A percentile compares a stretch with the other conserved stretches of the same genome.
phyloP scores from a whole-genome alignment of 2,797 vertebrate genomes.

The Scolopax rusticola region DNA sequence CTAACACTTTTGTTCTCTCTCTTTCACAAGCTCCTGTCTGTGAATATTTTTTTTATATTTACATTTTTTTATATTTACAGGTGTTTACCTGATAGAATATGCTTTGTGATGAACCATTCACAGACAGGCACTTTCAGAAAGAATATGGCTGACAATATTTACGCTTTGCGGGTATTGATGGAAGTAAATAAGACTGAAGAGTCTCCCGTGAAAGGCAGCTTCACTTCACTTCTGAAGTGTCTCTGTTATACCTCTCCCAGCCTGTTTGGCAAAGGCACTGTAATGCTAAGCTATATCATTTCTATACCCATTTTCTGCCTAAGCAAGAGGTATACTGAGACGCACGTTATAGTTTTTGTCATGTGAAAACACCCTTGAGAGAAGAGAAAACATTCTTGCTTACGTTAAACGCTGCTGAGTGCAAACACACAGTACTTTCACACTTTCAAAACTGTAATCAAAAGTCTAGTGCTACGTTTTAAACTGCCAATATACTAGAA shows the following conservation, averaged over 20 bases:
- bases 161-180: background rate
- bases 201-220: background rate
- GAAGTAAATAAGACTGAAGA: background rate
- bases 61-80: background rate
- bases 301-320: background rate
- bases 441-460: background rate
- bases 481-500: background rate
- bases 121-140: background rate
- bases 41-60: background rate
- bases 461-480: background rate
- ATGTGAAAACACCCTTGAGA: conserved; percentile 8
- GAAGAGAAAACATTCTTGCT: background rate
- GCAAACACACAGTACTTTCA: background rate
- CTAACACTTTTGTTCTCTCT: background rate
- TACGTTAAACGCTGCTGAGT: conserved; percentile 18
- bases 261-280: background rate
- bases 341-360: background rate
- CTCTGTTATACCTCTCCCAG: background rate
- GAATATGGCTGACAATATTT: background rate
- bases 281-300: background rate
- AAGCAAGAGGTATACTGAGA: background rate
- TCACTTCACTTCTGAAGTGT: background rate
- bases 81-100: background rate
- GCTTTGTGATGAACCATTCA: background rate
- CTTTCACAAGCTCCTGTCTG: background rate